Evolutionary conservation across 1,140 invertebrate species (phyloP).

Genomic region (Atopsyche davidsoni): DNA sequence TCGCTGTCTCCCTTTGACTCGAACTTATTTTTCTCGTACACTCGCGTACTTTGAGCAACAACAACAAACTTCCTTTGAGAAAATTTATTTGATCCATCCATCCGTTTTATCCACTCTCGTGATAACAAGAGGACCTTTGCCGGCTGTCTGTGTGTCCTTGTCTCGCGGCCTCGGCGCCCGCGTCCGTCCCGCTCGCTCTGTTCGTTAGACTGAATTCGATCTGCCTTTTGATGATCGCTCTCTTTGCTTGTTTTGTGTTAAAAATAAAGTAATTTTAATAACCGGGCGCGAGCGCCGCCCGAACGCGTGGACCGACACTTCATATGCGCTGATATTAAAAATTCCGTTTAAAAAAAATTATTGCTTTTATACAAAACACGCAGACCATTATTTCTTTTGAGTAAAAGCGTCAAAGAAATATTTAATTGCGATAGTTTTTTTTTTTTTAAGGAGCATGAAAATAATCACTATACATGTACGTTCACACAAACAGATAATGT

Average conservation of each 20-base stretch:
- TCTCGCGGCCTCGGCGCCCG: conserved; percentile 1
- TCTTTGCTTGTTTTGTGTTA: conserved; percentile 8
- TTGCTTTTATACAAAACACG: background rate
- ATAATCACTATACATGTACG: too few relatives aligned
- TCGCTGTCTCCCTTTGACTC: background rate
- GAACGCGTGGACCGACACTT: background rate
- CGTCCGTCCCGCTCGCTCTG: conserved; percentile 5
- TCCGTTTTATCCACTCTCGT: conserved; percentile 28
- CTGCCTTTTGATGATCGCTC: conserved; percentile 21
- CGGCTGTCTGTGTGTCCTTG: background rate
- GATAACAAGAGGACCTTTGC: conserved; percentile 28
- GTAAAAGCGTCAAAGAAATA: conserved; percentile 1
- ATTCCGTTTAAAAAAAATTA: background rate
- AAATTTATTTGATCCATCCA: conserved; percentile 30
- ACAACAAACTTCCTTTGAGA: conserved; percentile 29
- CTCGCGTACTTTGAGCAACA: conserved; percentile 20
- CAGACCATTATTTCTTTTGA: conserved; percentile 1
- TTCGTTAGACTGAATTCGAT: conserved; percentile 20
- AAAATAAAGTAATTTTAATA: conserved; percentile 11
- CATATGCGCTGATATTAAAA: background rate
- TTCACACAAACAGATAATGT: too few relatives aligned
- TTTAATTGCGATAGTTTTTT: too few relatives aligned
- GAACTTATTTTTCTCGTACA: conserved; percentile 11
- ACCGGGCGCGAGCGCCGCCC: background rate
- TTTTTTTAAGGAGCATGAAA: too few relatives aligned